phyloP scores from a whole-genome alignment of 37 sponge, comb jelly and placozoan genomes.

The Petrosia ficiformis region DNA sequence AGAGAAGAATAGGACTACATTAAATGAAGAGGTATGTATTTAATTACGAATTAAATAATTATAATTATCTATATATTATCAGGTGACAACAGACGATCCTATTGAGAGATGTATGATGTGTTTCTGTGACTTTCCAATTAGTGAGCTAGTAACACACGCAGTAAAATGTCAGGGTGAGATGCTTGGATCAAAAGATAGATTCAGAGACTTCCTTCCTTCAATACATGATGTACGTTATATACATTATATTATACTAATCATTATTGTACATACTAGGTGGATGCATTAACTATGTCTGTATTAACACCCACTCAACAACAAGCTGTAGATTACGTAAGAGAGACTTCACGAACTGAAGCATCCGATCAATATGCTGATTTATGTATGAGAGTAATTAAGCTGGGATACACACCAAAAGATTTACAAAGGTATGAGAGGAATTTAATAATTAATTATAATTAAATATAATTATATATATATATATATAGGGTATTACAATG shows the following conservation, averaged over 20 bases:
- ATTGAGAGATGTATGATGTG: slow-evolving; percentile 69
- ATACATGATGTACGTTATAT: slow-evolving; percentile 56
- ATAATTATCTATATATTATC: no score
- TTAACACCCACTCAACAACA: slow-evolving; percentile 45
- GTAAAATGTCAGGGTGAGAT: slow-evolving; percentile 45
- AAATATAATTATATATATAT: no score
- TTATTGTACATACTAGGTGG: slow-evolving; percentile 27
- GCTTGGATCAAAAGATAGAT: slow-evolving; percentile 37
- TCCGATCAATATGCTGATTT: slow-evolving; percentile 21
- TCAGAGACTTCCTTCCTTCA: slow-evolving; percentile 66
- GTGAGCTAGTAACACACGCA: slow-evolving; percentile 38
- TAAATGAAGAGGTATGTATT: no score
- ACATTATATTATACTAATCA: neutral
- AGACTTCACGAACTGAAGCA: slow-evolving; percentile 31
- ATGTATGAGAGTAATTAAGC: slow-evolving; percentile 4
- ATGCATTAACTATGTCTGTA: slow-evolving; percentile 51
- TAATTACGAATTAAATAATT: no score
- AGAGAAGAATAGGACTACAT: no score
- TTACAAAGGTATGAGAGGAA: slow-evolving; percentile 28
- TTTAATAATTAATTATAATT: neutral
- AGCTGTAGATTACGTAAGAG: slow-evolving; percentile 63
- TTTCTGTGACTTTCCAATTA: slow-evolving; percentile 70
- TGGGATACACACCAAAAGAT: slow-evolving; percentile 58
- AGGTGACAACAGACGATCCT: no score
- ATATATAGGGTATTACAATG: slow-evolving; percentile 55